Evolutionary conservation across 2,113 vertebrate genomes (phyloP).

Genomic region (Murina feae): DNA sequence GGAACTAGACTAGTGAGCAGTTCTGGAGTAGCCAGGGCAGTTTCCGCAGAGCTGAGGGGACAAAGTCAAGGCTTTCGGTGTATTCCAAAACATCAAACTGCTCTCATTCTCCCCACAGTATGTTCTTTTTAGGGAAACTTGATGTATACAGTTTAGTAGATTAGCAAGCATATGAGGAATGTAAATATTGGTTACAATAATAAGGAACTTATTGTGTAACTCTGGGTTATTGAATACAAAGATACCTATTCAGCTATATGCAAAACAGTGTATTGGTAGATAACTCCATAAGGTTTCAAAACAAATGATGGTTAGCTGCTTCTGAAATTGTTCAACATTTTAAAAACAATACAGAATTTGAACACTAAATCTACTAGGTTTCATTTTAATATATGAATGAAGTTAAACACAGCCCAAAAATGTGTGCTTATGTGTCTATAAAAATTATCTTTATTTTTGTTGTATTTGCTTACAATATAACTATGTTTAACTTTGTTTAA

Average conservation of each 20-base stretch:
- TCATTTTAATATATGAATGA: not conserved
- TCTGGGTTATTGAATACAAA: not conserved
- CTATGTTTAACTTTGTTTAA: not conserved
- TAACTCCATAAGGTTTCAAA: not conserved
- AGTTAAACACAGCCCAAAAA: not conserved
- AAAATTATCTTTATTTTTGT: not conserved
- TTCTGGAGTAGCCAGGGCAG: not conserved
- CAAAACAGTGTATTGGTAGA: not conserved
- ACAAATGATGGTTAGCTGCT: not conserved
- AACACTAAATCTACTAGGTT: conserved; percentile 9
- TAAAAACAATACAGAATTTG: not conserved
- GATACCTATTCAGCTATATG: not conserved
- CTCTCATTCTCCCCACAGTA: not conserved
- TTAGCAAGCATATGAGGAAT: not conserved
- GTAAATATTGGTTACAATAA: not conserved
- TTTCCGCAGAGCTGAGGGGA: not conserved
- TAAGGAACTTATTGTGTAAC: not conserved
- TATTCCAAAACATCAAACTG: fast-evolving
- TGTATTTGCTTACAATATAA: not conserved
- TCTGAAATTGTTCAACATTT: not conserved
- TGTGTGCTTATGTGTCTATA: not conserved
- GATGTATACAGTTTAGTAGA: not conserved
- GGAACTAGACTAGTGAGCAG: not conserved
- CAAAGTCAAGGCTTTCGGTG: fast-evolving
- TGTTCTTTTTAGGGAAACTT: not conserved